Base-by-base conservation (phyloP, 1,140 invertebrate species). In the Brachionus koreanus region DNA sequence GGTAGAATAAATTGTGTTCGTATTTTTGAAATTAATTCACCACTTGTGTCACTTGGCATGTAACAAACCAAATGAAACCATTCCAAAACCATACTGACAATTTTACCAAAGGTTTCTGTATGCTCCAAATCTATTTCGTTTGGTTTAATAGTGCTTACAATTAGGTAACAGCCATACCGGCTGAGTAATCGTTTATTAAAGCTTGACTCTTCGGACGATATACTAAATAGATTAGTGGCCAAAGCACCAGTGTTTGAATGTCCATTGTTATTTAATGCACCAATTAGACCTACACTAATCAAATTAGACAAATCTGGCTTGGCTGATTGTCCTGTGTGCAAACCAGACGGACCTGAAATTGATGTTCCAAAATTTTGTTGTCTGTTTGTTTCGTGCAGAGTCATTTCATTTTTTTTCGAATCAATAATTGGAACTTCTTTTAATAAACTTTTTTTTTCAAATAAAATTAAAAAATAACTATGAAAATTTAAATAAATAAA, bases 21-120 rank as follows among this genome's bases (percentile, higher is more conserved):
- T 10, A 89, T 83, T 83, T 86, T 86, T 76, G 88, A 86, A 35
- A 89, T 88, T 85, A 90, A 85, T 88, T 88, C 88, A 35, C 86
- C 87, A 84, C 74, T 63, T 23, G 89, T 87, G 95, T 95, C 95
- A 90, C 97, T 95, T 86, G 95, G 96, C 16, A 96, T 92, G 88
- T 95, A 96, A 7, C 95, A 95, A 39, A 96, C 98, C 83, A 96
- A 93, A 90, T 98, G 94, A 90, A 98, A 99, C 97, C 97, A 99
- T 89, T 98, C 95, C 90, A 98, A 98, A 77, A 99, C 91, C 91
- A 97, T 96, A 77, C 94, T 94, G 33, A 99, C 90, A 84, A 99
- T 91, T 84, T 96, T 90, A 19, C 96, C 95, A 42, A 98, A 90
- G 39, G 95, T 92, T 88, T 96, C 94, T 6, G 39, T 23, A 43